Evolutionary conservation across 2,797 vertebrate species (phyloP).

Genomic region (Erithacus rubecula): DNA sequence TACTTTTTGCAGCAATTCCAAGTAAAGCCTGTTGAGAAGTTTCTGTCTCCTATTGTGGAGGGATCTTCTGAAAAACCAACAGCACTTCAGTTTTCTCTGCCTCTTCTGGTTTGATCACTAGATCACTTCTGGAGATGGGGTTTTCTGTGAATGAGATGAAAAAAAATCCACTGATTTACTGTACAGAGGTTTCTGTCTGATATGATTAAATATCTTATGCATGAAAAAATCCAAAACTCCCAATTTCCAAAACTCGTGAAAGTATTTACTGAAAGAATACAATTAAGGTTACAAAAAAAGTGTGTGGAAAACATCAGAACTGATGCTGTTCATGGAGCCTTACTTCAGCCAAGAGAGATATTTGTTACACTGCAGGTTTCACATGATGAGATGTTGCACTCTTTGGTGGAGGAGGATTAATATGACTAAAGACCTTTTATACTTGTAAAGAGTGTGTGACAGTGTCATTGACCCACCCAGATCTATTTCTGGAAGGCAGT

Average conservation of each 20-base stretch:
- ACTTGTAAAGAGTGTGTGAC: accelerated
- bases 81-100: not conserved
- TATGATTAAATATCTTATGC: not conserved
- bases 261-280: not conserved
- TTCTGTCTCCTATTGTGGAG: not conserved
- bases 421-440: not conserved
- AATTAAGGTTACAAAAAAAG: not conserved
- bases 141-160: not conserved
- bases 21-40: not conserved
- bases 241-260: not conserved
- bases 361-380: not conserved
- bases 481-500: not conserved
- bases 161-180: not conserved
- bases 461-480: not conserved
- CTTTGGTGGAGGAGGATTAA: not conserved
- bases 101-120: not conserved
- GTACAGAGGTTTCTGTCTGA: not conserved
- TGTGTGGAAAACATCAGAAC: not conserved
- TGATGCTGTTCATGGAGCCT: not conserved
- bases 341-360: not conserved
- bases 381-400: not conserved
- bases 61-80: not conserved
- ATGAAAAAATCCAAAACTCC: not conserved
- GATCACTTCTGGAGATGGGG: not conserved
- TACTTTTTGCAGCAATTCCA: not conserved